These are phyloP conservation scores for Melieria crassipennis DNA, from an alignment of 2,888 invertebrate species.

Conservation along the genomic window DNA sequence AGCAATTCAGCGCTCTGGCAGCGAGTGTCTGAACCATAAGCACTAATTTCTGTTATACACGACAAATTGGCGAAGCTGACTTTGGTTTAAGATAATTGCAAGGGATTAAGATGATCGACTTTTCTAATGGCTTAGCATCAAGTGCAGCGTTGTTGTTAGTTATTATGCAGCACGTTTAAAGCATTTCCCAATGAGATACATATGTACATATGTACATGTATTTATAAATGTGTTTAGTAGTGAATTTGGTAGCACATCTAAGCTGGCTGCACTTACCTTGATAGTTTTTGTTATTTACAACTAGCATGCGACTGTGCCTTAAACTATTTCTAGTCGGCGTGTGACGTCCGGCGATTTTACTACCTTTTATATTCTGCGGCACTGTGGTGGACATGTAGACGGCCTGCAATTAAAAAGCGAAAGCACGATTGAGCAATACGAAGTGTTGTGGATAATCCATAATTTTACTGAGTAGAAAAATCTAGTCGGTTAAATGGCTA, in stretches of 20 bases:
- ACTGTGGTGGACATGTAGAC: constrained; percentile 71
- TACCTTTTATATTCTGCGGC: constrained; percentile 74
- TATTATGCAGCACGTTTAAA: no score
- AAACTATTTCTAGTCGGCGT: constrained; percentile 76
- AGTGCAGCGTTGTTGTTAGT: no score
- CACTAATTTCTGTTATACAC: no score
- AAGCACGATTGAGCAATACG: neutral
- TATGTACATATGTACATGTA: neutral
- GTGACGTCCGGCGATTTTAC: constrained; percentile 73
- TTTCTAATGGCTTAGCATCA: no score
- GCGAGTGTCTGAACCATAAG: no score
- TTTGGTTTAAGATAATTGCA: no score
- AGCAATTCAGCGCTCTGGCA: no score
- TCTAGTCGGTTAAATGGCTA: neutral
- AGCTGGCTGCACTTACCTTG: constrained; percentile 54
- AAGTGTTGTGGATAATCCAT: neutral
- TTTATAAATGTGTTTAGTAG: neutral
- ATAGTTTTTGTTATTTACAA: constrained; percentile 71
- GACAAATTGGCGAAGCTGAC: no score
- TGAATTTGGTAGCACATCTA: neutral
- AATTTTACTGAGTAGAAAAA: constrained; percentile 1
- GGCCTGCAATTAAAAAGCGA: constrained; percentile 52
- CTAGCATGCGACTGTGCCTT: constrained; percentile 77
- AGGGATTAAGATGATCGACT: no score
- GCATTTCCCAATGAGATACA: neutral